Base-by-base conservation (phyloP, 2,888 invertebrate species). In the Agrotis segetum region DNA sequence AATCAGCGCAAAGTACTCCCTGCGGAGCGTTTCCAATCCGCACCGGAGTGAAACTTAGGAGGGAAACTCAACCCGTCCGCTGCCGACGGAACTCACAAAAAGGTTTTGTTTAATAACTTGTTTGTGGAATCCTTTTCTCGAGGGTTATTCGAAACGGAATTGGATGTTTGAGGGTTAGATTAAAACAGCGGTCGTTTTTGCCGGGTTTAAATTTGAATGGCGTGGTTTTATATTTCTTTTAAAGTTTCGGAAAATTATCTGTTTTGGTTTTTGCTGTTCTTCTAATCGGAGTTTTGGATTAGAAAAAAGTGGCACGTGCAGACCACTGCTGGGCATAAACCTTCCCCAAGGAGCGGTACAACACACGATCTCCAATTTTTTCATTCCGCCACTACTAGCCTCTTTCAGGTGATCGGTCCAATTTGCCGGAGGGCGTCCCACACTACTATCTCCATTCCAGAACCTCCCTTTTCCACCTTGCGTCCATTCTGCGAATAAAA, bases 1-100 rank as follows among this genome's bases (percentile, higher is more conserved):
- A 82, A 82, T 84, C 82, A 84, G 72, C 75, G 68, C 73, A 62
- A 84, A 83, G 84, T 82, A 82, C 72, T 71, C 82, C 67, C 76
- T 29, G 17, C 29, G 84, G 82, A 65, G 70, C 56, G 55, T 59
- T 83, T 76, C 73, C 70, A 71, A 73, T 76, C 68, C 67, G 49
- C 76, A 67, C 55, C 71, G 68, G 70, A 49, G 62, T 60, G 67
- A 68, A 76, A 76, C 79, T 79, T 67, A 49, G 52, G 55, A 40
- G 59, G 21, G 67, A 75, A 78, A 73, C 71, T 78, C 69, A 82
- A 82, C 79, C 84, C 84, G 76, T 82, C 67, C 66, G 53, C 62
- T 50, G 56, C 50, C 62, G 34, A 69, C 63, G 60, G 70, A 76
- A 81, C 76, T 76, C 66, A 67, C 81, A 81, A 82, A 82, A 84